A percentile compares a stretch with the other conserved stretches of the same genome.
These are phyloP conservation scores for Oreochromis spilurus DNA, from an alignment of 2,113 vertebrate genomes.

Conservation along the genomic window DNA sequence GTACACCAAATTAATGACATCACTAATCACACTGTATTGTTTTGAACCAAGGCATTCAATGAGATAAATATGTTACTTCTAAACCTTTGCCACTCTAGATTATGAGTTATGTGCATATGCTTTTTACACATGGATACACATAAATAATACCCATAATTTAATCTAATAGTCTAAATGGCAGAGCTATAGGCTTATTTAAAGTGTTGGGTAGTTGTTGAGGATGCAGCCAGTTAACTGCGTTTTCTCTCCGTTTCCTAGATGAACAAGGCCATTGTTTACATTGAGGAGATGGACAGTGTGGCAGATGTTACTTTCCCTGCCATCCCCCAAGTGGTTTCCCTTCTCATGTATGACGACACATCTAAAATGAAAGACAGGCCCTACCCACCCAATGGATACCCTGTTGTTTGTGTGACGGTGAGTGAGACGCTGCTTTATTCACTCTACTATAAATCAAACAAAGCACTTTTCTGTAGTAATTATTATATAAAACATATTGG, in stretches of 20 bases:
- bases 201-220: background rate
- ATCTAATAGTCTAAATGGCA: background rate
- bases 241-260: conserved; percentile 47
- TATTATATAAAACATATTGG: background rate
- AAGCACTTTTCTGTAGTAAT: background rate
- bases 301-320: conserved; percentile 80
- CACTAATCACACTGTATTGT: background rate
- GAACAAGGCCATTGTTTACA: conserved; percentile 80
- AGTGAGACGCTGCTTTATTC: background rate
- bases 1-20: background rate
- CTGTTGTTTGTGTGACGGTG: conserved; percentile 78
- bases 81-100: background rate
- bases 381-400: conserved; percentile 71
- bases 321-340: conserved; percentile 76
- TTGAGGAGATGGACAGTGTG: conserved; percentile 80
- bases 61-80: background rate
- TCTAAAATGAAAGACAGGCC: conserved; percentile 66
- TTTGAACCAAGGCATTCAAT: background rate
- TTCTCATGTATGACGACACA: conserved; percentile 75
- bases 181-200: background rate
- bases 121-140: background rate
- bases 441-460: background rate
- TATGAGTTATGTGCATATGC: background rate
- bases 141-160: background rate
- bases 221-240: background rate